Conservation (phyloP, 1,140 invertebrate genomes). For the Brachionus rubens region DNA sequence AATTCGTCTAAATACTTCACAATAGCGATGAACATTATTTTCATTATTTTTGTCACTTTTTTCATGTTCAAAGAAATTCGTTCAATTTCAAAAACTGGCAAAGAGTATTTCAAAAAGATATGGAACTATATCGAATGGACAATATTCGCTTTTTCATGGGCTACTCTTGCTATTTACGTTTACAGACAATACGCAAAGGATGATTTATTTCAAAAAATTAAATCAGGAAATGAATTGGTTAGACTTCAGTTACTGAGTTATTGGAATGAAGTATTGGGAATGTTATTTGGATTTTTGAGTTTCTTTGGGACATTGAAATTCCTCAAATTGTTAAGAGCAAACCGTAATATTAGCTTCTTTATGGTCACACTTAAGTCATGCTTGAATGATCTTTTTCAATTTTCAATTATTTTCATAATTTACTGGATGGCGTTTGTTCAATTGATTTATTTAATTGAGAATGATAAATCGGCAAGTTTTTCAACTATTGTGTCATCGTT, state of each 20-base stretch:
- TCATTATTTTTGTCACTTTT: slow-evolving; percentile 61
- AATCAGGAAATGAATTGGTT: slow-evolving; percentile 62
- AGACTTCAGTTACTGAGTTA: slow-evolving; percentile 48
- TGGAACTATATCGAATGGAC: slow-evolving; percentile 61
- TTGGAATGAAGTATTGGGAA: slow-evolving; percentile 17
- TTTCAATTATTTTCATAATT: background rate
- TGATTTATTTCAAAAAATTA: slow-evolving; percentile 57
- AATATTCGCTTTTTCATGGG: slow-evolving; percentile 59
- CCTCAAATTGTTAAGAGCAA: background rate
- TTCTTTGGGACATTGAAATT: slow-evolving; percentile 4
- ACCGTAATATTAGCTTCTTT: background rate
- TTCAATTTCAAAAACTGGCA: slow-evolving; percentile 45
- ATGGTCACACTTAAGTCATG: background rate
- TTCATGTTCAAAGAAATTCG: slow-evolving; percentile 54
- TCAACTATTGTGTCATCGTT: background rate
- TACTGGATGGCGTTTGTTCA: background rate
- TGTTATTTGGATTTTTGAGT: background rate
- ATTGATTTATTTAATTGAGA: no score
- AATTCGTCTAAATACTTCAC: slow-evolving; percentile 53
- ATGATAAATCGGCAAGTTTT: background rate
- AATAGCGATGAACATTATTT: slow-evolving; percentile 57
- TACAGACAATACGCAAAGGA: slow-evolving; percentile 58
- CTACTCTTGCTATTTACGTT: slow-evolving; percentile 59
- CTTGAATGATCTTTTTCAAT: background rate
- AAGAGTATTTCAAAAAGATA: slow-evolving; percentile 57